Evolutionary conservation across 2,888 invertebrate species (phyloP).

Genomic region (Thecocarcelia acutangulata): DNA sequence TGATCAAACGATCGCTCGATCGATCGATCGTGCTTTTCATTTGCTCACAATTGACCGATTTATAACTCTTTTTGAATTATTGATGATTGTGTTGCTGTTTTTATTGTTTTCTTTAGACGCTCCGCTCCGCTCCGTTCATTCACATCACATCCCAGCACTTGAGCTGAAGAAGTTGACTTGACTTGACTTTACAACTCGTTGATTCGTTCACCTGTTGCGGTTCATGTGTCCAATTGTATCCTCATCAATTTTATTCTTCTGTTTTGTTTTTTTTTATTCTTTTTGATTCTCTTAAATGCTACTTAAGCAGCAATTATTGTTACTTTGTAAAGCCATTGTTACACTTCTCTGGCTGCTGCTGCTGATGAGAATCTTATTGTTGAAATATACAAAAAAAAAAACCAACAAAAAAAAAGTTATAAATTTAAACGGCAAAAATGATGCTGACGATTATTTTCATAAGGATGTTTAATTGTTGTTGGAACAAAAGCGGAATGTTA

Average conservation of each 20-base stretch:
- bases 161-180: conserved; percentile 30
- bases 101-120: conserved; percentile 13
- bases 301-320: conserved; percentile 67
- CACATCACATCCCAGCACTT: conserved; percentile 59
- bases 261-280: neutral
- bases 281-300: conserved; percentile 57
- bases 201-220: conserved; percentile 60
- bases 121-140: no score
- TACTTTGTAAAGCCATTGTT: conserved; percentile 65
- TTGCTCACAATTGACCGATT: conserved; percentile 49
- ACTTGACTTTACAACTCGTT: conserved; percentile 61
- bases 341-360: conserved; percentile 44
- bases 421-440: conserved; percentile 14
- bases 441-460: conserved; percentile 37
- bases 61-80: conserved; percentile 50
- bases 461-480: conserved; percentile 65
- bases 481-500: conserved; percentile 56
- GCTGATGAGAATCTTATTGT: conserved; percentile 36
- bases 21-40: conserved; percentile 43
- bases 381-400: neutral
- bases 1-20: conserved; percentile 54
- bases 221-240: conserved; percentile 58
- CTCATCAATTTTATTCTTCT: conserved; percentile 42
- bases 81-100: conserved; percentile 12
- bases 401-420: neutral